A percentile compares a stretch with the other conserved stretches of the same genome.
These are phyloP conservation scores for Basileuterus tristriatus DNA, from an alignment of 2,797 vertebrate species.

Conservation along the genomic window DNA sequence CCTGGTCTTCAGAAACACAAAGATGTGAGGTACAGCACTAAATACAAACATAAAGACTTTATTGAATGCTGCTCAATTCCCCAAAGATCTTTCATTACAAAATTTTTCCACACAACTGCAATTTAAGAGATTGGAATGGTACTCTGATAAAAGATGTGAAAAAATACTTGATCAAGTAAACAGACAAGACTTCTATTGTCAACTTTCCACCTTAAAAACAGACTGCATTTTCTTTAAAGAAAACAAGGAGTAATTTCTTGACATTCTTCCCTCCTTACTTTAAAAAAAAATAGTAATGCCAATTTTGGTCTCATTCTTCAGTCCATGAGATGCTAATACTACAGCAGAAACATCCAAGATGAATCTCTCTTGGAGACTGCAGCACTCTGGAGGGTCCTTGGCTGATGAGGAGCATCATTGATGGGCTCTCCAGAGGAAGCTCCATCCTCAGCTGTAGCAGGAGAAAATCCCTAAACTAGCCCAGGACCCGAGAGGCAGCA, in stretches of 20 bases:
- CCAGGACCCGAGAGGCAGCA: not conserved
- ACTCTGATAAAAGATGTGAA: slow-evolving; percentile 84
- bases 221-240: slow-evolving; percentile 70
- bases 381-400: not conserved
- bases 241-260: slow-evolving; percentile 58
- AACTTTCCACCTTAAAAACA: slow-evolving; percentile 23
- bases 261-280: not conserved
- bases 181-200: slow-evolving; percentile 70
- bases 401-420: not conserved
- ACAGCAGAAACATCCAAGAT: not conserved
- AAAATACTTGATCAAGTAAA: slow-evolving; percentile 76
- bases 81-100: slow-evolving; percentile 90
- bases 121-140: slow-evolving; percentile 91
- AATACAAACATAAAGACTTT: slow-evolving; percentile 97
- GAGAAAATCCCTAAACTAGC: not conserved
- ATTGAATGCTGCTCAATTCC: slow-evolving; percentile 90
- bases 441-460: slow-evolving; percentile 43
- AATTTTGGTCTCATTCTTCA: slow-evolving; percentile 43
- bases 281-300: not conserved
- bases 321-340: not conserved
- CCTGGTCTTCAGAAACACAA: slow-evolving; percentile 14
- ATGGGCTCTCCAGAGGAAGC: slow-evolving; percentile 33
- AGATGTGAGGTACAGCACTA: slow-evolving; percentile 70
- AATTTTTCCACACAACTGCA: slow-evolving; percentile 84
- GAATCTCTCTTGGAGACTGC: not conserved